phyloP scores from a whole-genome alignment of 2,113 vertebrate genomes.

The Deroptyus accipitrinus region DNA sequence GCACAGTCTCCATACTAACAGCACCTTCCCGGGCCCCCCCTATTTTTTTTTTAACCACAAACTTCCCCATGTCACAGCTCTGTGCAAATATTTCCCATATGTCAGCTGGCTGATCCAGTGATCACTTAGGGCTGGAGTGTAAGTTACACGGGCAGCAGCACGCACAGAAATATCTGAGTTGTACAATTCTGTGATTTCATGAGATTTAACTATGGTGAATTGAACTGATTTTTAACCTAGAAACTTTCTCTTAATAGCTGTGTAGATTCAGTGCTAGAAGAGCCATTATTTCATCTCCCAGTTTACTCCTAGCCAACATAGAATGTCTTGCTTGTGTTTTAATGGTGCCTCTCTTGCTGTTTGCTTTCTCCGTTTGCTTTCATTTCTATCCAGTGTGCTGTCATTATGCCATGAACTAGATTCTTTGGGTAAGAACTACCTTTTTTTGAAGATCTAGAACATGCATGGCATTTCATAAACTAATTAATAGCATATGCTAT shows the following conservation, averaged over 20 bases:
- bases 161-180: not conserved
- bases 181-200: not conserved
- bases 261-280: not conserved
- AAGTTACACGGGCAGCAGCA: constrained; percentile 20
- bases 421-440: not conserved
- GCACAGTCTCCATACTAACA: constrained; percentile 65
- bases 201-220: not conserved
- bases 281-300: not conserved
- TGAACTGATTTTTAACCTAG: not conserved
- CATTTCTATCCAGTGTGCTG: not conserved
- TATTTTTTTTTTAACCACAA: constrained; percentile 51
- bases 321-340: not conserved
- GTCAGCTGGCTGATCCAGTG: constrained; percentile 62
- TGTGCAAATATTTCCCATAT: constrained; percentile 71
- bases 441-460: not conserved
- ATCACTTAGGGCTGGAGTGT: constrained; percentile 61
- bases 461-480: not conserved
- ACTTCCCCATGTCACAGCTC: constrained; percentile 70
- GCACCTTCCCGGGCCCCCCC: not conserved
- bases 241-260: not conserved
- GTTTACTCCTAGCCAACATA: not conserved
- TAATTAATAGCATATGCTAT: not conserved
- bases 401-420: not conserved
- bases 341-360: not conserved
- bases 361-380: constrained; percentile 4